Evolutionary conservation across 2,113 vertebrate genomes (phyloP), one percentile per base, ranked within the genome.

Genomic region (Ailuropoda melanoleuca): DNA sequence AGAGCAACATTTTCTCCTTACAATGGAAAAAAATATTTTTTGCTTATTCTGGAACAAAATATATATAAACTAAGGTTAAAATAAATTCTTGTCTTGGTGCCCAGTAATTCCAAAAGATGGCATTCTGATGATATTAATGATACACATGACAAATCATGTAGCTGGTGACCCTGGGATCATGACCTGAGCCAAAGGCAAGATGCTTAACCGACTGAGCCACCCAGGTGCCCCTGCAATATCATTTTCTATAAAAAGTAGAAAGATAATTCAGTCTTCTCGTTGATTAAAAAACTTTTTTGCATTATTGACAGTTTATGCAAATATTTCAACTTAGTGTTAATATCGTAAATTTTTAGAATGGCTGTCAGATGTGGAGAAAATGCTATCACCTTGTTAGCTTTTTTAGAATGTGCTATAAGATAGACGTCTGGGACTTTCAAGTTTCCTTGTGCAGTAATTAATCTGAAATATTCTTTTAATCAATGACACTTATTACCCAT

Each of bases 81-180:
- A 93, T 88, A 78, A 74, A 93, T 90, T 88, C 12, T 77, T 77
- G 75, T 5, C 34, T 90, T 82, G 48, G 72, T 93, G 21, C 60
- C 92, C 34, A 64, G 23, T 82, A 93, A 93, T 43, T 95, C 66
- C 37, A 90, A 90, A 95, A 96, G 48, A 7, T 83, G 43, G 23
- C 68, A 88, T 97, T 88, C 80, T 83, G 88, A 78, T 74, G 60
- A 77, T 84, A 88, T 31, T 95, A 83, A 90, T 66, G 80, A 75
- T 88, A 64, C 46, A 70, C 43, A 50, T 92, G 74, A 80, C 50
- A 97, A 97, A 95, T 80, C 37, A 97, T 31, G 39, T 84, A 77
- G 37, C 34, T 88, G 55, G 21, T 72, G 4, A 66, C 15, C 14
- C 31, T 66, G 31, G 62, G 62, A 66, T 34, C 62, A 34, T 17